phyloP scores from a whole-genome alignment of 2,888 invertebrate genomes.

The Saturnia japonica region DNA sequence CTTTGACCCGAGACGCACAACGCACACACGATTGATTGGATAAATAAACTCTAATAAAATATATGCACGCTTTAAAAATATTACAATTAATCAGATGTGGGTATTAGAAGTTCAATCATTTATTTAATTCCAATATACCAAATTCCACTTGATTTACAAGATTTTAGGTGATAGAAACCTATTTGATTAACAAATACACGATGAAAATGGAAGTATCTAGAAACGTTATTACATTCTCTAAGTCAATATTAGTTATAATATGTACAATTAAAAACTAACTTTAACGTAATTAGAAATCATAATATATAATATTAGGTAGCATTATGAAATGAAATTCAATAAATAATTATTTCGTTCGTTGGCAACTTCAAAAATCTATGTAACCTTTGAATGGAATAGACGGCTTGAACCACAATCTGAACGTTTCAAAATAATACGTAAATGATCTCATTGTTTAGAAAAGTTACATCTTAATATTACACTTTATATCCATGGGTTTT shows the following conservation, averaged over 20 bases:
- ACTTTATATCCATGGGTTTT: conserved; percentile 8
- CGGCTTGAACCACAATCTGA: not conserved
- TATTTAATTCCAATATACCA: not conserved
- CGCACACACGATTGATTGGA: conserved; percentile 22
- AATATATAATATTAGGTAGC: no score
- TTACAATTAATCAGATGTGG: not conserved
- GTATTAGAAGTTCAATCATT: not conserved
- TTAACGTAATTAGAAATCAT: no score
- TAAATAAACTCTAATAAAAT: conserved; percentile 13
- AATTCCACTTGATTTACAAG: not conserved
- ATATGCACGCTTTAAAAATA: conserved; percentile 3
- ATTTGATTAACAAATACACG: no score
- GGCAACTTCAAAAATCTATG: no score
- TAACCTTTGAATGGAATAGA: no score
- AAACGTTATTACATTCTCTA: not conserved
- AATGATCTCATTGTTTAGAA: not conserved
- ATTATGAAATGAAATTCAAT: no score
- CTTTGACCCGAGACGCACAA: conserved; percentile 29
- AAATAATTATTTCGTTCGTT: no score
- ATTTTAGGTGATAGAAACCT: not conserved
- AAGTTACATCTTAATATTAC: not conserved
- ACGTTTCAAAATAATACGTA: not conserved
- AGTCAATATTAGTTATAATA: no score
- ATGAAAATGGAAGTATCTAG: not conserved
- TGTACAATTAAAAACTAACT: no score